Percentiles rank a stretch among this genome's conserved stretches.
phyloP scores from a whole-genome alignment of 2,888 invertebrate species.

The Hypena proboscidalis region DNA sequence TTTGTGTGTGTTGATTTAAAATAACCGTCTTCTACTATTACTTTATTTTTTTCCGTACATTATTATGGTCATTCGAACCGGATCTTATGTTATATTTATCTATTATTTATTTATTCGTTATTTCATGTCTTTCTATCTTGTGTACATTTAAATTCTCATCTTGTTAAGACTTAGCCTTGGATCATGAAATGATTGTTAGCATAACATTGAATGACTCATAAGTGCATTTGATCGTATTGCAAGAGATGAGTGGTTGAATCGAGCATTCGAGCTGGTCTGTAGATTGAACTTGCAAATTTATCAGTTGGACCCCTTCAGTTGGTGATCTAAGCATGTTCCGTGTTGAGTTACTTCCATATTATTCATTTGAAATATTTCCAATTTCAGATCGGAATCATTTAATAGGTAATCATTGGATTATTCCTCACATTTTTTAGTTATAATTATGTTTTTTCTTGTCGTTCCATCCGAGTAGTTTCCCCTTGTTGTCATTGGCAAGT shows the following conservation, averaged over 20 bases:
- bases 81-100: no score
- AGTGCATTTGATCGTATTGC: no score
- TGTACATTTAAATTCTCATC: no score
- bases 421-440: slow-evolving; percentile 64
- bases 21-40: no score
- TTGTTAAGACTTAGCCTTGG: no score
- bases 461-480: slow-evolving; percentile 70
- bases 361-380: slow-evolving; percentile 79
- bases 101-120: no score
- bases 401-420: slow-evolving; percentile 81
- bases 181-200: no score
- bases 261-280: slow-evolving; percentile 14
- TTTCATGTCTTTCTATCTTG: no score
- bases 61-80: no score
- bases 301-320: slow-evolving; percentile 39
- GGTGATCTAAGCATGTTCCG: slow-evolving; percentile 54
- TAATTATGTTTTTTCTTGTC: slow-evolving; percentile 62
- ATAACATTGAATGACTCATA: no score
- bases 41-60: no score
- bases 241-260: slow-evolving; percentile 10
- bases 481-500: slow-evolving; percentile 61
- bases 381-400: slow-evolving; percentile 86
- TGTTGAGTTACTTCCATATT: slow-evolving; percentile 52
- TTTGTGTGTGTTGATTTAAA: not conserved
- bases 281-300: slow-evolving; percentile 15